A percentile compares a stretch with the other conserved stretches of the same genome.
Evolutionary conservation across 2,888 invertebrate genomes (phyloP).

Genomic region (Petrolisthes manimaculis): DNA sequence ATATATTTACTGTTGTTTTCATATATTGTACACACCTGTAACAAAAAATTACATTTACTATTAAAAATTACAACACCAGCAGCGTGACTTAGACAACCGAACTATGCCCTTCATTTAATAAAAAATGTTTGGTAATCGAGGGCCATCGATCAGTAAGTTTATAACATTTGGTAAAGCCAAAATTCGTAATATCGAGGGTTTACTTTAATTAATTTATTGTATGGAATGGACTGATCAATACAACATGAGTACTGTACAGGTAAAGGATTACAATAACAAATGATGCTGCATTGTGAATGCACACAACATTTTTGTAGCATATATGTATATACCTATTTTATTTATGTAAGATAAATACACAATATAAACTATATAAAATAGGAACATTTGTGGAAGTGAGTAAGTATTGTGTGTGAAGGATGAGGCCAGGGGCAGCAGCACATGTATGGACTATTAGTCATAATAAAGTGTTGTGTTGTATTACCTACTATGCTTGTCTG

Average conservation of each 20-base stretch:
- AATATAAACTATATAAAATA: not conserved
- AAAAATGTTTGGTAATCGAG: too few species aligned
- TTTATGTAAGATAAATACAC: not conserved
- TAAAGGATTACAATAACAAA: not conserved
- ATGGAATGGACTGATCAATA: not conserved
- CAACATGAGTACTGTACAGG: not conserved
- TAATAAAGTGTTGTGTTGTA: constrained; percentile 37
- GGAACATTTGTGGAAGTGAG: not conserved
- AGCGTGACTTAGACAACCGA: too few species aligned
- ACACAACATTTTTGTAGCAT: not conserved
- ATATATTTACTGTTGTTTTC: too few species aligned
- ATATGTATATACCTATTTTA: constrained; percentile 16
- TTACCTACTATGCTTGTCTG: not conserved
- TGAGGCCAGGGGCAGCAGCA: constrained; percentile 12
- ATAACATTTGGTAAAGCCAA: too few species aligned
- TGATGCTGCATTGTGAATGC: not conserved
- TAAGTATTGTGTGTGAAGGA: constrained; percentile 8
- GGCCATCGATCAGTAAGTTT: too few species aligned
- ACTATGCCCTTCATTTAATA: too few species aligned
- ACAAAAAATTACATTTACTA: too few species aligned
- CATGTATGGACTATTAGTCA: constrained; percentile 24
- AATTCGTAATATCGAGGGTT: too few species aligned
- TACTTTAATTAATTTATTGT: not conserved
- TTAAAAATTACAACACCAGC: too few species aligned
- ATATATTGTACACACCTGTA: too few species aligned